Base-by-base conservation (phyloP, 2,797 vertebrate genomes). In the Schizothorax lantsangensis region DNA sequence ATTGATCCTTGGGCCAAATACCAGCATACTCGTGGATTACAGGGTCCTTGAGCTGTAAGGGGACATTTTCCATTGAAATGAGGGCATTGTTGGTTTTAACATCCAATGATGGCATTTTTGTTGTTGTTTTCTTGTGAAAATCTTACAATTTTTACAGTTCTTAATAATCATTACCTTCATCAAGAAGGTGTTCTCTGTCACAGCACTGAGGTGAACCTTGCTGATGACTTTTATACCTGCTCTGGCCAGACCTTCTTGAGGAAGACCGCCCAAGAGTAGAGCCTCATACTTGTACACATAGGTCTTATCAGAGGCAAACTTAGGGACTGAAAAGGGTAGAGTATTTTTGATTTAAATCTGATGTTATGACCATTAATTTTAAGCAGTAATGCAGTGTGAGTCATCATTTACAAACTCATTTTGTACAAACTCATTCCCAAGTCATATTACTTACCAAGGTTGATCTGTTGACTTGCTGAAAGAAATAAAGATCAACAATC, bases 261-360 rank as follows among this genome's bases (percentile, higher is more conserved):
- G 94, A 74, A 97, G 90, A 79, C 96, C 95, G 0, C 94, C 93
- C 90, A 95, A 64, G 2, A 96, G 79, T 15, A 87, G 0, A 43
- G 92, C 95, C 81, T 95, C 94, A 95, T 96, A 96, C 23, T 94
- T 93, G 92, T 96, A 96, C 38, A 92, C 87, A 19, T 93, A 95
- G 75, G 94, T 95, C 79, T 94, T 94, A 88, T 91, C 91, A 3
- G 11, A 0, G 17, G 80, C 82, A 90, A 96, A 96, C 26, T 94
- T 91, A 62, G 95, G 95, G 57, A 88, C 95, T 96, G 90, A 75
- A 57, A 57, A 85, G 4, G 88, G 40, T 81, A 7, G 26, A 59
- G 45, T 21, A 57, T 79, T 68, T 69, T 10, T 33, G 11, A 12
- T 45, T 36, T 47, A 49, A 62, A 11, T 49, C 14, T 15, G 47